Evolutionary conservation across 2,888 invertebrate species (phyloP).

Genomic region (Calliphora vomitoria): DNA sequence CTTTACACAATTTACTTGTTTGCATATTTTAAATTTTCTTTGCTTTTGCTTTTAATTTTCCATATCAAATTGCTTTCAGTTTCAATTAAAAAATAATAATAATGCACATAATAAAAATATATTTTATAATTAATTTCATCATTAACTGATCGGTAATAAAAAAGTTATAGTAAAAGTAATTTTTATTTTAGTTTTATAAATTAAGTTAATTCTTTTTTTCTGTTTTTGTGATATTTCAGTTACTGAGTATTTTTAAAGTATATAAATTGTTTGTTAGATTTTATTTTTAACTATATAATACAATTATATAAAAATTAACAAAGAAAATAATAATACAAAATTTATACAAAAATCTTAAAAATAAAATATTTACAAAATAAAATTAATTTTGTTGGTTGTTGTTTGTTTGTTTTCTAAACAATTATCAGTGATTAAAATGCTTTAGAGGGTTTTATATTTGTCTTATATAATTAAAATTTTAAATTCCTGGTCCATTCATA

Average conservation of each 20-base stretch:
- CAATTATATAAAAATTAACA: slow-evolving; percentile 51
- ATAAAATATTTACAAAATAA: slow-evolving; percentile 66
- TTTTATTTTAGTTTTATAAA: slow-evolving; percentile 64
- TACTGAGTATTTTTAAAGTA: slow-evolving; percentile 73
- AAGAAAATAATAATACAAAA: slow-evolving; percentile 63
- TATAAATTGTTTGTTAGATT: slow-evolving; percentile 24
- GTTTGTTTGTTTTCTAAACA: slow-evolving; percentile 6
- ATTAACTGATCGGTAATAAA: slow-evolving; percentile 40
- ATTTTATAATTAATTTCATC: slow-evolving; percentile 12
- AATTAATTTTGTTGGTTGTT: slow-evolving; percentile 46
- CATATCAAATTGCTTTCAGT: slow-evolving; percentile 69
- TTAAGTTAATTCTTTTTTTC: slow-evolving; percentile 50
- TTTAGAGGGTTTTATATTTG: slow-evolving; percentile 29
- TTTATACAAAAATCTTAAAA: slow-evolving; percentile 68
- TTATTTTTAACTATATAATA: slow-evolving; percentile 47
- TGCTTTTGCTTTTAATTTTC: slow-evolving; percentile 49
- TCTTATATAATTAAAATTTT: slow-evolving; percentile 46
- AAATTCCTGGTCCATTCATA: slow-evolving; percentile 66
- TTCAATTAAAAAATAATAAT: slow-evolving; percentile 62
- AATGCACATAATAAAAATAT: slow-evolving; percentile 20
- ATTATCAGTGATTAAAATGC: slow-evolving; percentile 37
- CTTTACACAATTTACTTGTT: slow-evolving; percentile 77
- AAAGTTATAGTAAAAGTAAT: slow-evolving; percentile 17
- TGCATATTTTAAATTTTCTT: slow-evolving; percentile 65
- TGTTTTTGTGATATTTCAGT: slow-evolving; percentile 81